Conservation (phyloP, 2,113 vertebrate species). For the Alligator mississippiensis region DNA sequence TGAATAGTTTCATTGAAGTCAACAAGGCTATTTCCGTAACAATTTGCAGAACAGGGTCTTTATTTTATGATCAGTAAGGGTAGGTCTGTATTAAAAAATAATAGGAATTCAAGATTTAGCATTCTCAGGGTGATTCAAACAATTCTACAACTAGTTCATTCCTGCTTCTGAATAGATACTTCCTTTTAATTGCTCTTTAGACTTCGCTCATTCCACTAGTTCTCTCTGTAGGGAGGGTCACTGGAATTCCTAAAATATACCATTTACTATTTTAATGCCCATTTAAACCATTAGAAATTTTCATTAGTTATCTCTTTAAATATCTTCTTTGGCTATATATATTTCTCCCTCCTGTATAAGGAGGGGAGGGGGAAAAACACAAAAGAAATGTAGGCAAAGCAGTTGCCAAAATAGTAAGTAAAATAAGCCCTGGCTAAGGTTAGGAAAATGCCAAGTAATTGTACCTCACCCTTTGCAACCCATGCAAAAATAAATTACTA, state of each 20-base stretch:
- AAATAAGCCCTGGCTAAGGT: constrained; percentile 21
- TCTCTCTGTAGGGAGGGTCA: accelerated
- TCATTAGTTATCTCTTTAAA: constrained; percentile 38
- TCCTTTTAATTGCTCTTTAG: not conserved
- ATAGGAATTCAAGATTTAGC: not conserved
- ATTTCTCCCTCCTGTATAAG: not conserved
- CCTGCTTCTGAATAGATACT: not conserved
- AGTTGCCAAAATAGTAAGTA: not conserved
- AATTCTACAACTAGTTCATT: not conserved
- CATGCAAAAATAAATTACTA: constrained; percentile 8
- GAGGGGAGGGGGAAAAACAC: not conserved
- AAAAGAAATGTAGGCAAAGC: constrained; percentile 12
- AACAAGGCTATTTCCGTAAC: not conserved
- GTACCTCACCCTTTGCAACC: constrained; percentile 13
- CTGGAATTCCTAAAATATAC: accelerated
- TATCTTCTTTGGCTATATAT: not conserved
- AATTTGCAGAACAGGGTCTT: constrained; percentile 3
- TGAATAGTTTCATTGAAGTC: not conserved
- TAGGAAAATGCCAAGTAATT: constrained; percentile 25
- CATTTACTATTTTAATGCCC: not conserved
- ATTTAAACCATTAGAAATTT: not conserved
- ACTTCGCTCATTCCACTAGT: not conserved
- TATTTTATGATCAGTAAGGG: not conserved
- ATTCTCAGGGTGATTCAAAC: not conserved
- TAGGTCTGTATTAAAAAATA: not conserved